phyloP scores from a whole-genome alignment of 2,888 invertebrate genomes.

The Stenodera caucasica region DNA sequence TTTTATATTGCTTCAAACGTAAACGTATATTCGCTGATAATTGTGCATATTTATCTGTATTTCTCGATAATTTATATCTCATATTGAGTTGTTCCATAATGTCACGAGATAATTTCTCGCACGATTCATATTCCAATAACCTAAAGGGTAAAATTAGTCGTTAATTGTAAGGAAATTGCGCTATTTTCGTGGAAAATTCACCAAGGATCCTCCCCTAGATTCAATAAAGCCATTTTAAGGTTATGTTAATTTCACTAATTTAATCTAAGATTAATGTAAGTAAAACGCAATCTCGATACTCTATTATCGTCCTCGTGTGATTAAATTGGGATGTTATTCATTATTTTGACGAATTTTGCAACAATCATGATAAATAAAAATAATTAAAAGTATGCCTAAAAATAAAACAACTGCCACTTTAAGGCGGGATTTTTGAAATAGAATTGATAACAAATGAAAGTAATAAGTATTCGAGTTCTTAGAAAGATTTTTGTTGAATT shows the following conservation, averaged over 20 bases:
- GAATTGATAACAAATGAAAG: too few relatives aligned
- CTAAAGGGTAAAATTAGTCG: conserved; percentile 49
- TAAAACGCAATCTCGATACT: too few relatives aligned
- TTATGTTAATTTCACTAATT: conserved; percentile 1
- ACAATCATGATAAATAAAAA: too few relatives aligned
- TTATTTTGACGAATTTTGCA: too few relatives aligned
- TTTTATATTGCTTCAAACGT: conserved; percentile 64
- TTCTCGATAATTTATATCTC: conserved; percentile 59
- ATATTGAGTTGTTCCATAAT: conserved; percentile 64
- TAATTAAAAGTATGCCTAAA: too few relatives aligned
- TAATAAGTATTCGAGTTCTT: too few relatives aligned
- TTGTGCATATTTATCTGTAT: conserved; percentile 61
- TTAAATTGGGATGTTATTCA: too few relatives aligned
- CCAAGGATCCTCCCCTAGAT: conserved; percentile 58
- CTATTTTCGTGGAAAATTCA: conserved; percentile 38
- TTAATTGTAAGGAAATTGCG: conserved; percentile 11
- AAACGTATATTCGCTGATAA: conserved; percentile 64
- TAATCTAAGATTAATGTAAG: not conserved
- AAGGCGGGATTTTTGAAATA: too few relatives aligned
- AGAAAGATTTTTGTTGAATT: too few relatives aligned
- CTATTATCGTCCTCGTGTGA: too few relatives aligned
- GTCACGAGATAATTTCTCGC: conserved; percentile 65
- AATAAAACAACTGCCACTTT: too few relatives aligned
- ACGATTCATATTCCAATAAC: conserved; percentile 67
- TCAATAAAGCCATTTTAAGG: conserved; percentile 53